These are phyloP conservation scores for Ophonus ardosiacus DNA, from an alignment of 2,888 invertebrate species.

Conservation along the genomic window DNA sequence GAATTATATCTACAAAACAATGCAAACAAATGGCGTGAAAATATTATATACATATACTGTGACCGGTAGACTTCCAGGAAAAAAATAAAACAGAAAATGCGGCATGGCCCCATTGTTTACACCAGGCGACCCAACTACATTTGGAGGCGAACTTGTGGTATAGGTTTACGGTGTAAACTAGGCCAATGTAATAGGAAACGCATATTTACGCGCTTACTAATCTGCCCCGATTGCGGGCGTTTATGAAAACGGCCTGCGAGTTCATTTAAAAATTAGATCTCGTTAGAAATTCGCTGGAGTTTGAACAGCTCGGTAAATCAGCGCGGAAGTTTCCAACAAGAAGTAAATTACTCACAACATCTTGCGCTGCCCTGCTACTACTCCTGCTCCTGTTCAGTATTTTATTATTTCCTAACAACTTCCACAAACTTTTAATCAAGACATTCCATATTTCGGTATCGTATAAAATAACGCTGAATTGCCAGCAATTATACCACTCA, in stretches of 20 bases:
- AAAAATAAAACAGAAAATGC: too few relatives aligned
- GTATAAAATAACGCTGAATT: slow-evolving; percentile 40
- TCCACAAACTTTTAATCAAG: slow-evolving; percentile 52
- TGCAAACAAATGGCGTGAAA: too few relatives aligned
- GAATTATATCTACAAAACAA: too few relatives aligned
- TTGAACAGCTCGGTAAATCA: slow-evolving; percentile 36
- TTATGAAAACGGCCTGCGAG: neutral
- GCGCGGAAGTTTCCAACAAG: slow-evolving; percentile 15
- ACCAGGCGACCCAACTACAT: too few relatives aligned
- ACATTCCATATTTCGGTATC: slow-evolving; percentile 52
- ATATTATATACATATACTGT: too few relatives aligned
- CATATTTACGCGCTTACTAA: too few relatives aligned
- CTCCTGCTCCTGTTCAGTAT: slow-evolving; percentile 16
- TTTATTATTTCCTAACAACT: slow-evolving; percentile 44
- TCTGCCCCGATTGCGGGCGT: neutral
- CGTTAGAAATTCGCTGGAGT: slow-evolving; percentile 27
- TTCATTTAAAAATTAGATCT: slow-evolving; percentile 33
- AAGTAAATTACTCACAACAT: slow-evolving; percentile 44
- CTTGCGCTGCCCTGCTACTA: slow-evolving; percentile 7
- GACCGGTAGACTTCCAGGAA: too few relatives aligned
- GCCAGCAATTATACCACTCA: slow-evolving; percentile 6
- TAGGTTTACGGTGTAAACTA: too few relatives aligned
- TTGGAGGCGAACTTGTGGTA: too few relatives aligned
- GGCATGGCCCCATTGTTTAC: too few relatives aligned
- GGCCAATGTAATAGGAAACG: too few relatives aligned